phyloP scores from a whole-genome alignment of 2,113 vertebrate genomes.

The Bubo blakistoni region DNA sequence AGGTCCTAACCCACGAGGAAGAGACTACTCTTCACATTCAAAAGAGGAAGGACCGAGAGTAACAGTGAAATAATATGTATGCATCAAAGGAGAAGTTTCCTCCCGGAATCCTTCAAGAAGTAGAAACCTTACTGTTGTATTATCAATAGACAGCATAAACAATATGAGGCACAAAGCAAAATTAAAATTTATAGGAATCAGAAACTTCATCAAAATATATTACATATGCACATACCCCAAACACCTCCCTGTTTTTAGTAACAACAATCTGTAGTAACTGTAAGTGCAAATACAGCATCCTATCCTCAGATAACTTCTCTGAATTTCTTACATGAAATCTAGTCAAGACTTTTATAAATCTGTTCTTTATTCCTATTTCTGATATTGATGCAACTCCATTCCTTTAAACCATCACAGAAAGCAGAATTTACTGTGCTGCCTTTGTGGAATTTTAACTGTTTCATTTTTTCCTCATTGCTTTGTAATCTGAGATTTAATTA shows the following conservation, averaged over 20 bases:
- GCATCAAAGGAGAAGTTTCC: not conserved
- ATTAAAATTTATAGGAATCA: not conserved
- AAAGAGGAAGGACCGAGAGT: not conserved
- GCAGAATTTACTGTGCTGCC: not conserved
- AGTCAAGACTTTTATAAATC: not conserved
- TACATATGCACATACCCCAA: not conserved
- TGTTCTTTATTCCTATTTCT: not conserved
- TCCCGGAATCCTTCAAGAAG: not conserved
- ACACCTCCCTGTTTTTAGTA: not conserved
- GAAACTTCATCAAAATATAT: not conserved
- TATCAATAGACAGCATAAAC: not conserved
- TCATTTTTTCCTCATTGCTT: not conserved
- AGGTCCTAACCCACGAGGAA: not conserved
- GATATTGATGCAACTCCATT: not conserved
- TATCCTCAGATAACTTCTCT: not conserved
- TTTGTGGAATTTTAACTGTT: not conserved
- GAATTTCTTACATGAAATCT: not conserved
- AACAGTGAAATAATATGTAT: not conserved
- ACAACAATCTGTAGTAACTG: not conserved
- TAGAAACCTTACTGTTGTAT: not conserved
- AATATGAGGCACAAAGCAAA: not conserved
- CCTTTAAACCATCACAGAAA: not conserved
- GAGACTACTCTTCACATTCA: not conserved
- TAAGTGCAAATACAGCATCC: not conserved
- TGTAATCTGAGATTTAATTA: not conserved